Percentiles rank a stretch among this genome's conserved stretches.
These are phyloP conservation scores for Chelidonichthys spinosus DNA, from an alignment of 2,797 vertebrate genomes.

Conservation along the genomic window DNA sequence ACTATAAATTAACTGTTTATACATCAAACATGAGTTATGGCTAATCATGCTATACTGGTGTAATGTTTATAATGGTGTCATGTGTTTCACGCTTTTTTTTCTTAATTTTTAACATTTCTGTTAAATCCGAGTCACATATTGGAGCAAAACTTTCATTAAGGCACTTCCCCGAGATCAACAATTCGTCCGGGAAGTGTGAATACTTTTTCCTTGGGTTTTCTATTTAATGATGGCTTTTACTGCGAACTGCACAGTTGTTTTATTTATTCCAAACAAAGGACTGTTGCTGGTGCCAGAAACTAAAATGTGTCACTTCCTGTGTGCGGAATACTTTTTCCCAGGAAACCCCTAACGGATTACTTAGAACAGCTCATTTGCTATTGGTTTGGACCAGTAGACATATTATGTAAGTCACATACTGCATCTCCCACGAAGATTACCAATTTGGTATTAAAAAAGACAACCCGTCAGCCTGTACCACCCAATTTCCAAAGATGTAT, in stretches of 20 bases:
- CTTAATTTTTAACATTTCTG: neutral
- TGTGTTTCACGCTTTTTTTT: neutral
- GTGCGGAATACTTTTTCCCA: constrained; percentile 41
- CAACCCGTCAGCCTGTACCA: no score
- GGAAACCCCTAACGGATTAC: constrained; percentile 25
- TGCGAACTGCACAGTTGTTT: constrained; percentile 26
- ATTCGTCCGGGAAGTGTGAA: constrained; percentile 23
- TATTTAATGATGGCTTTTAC: constrained; percentile 36
- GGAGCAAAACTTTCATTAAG: neutral
- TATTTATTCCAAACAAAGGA: constrained; percentile 35
- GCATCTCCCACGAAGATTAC: neutral
- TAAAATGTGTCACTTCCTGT: constrained; percentile 59
- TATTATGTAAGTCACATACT: neutral
- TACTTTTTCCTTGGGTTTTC: constrained; percentile 23
- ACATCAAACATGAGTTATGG: neutral
- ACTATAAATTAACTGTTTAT: neutral
- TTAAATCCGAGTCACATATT: neutral
- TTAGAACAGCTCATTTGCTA: constrained; percentile 31
- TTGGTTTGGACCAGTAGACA: constrained; percentile 1
- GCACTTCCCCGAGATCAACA: constrained; percentile 18
- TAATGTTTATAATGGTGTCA: no score
- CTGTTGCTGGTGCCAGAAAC: constrained; percentile 33
- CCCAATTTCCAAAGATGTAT: no score
- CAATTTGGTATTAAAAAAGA: neutral
- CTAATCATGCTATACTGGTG: neutral